Conservation (phyloP, 2,113 vertebrate genomes). For the Cryptoleucopteryx plumbea region DNA sequence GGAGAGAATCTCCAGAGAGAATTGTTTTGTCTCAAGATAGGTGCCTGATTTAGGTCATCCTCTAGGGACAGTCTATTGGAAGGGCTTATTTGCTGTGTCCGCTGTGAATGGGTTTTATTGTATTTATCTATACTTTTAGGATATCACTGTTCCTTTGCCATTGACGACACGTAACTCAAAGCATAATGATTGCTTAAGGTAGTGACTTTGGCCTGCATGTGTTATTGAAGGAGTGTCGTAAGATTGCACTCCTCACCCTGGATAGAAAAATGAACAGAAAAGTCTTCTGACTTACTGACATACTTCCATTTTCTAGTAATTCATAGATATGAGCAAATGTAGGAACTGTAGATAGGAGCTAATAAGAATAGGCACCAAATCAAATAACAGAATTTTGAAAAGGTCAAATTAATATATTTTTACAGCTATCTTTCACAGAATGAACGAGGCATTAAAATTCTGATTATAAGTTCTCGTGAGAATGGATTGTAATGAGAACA, state of each 20-base stretch:
- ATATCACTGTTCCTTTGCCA: neutral
- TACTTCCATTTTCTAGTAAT: neutral
- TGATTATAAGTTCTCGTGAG: conserved; percentile 53
- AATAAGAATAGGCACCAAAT: conserved; percentile 23
- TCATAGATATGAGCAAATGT: neutral
- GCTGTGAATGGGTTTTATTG: neutral
- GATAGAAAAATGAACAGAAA: neutral
- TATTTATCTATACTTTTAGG: neutral
- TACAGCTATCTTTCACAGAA: conserved; percentile 9
- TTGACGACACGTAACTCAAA: neutral
- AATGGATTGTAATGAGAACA: conserved; percentile 57
- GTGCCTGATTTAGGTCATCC: neutral
- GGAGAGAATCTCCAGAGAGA: neutral
- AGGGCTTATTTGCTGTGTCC: neutral
- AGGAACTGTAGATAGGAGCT: neutral
- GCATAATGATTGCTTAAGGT: neutral
- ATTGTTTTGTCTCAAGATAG: neutral
- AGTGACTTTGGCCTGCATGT: neutral
- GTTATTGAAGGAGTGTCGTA: neutral
- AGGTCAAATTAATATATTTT: conserved; percentile 63
- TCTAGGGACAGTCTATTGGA: neutral
- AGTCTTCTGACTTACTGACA: conserved; percentile 5
- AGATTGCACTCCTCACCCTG: neutral
- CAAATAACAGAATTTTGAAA: conserved; percentile 44
- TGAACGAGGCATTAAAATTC: conserved; percentile 46